Conservation (phyloP, 2,113 vertebrate genomes). For the Prochilodus magdalenae region DNA sequence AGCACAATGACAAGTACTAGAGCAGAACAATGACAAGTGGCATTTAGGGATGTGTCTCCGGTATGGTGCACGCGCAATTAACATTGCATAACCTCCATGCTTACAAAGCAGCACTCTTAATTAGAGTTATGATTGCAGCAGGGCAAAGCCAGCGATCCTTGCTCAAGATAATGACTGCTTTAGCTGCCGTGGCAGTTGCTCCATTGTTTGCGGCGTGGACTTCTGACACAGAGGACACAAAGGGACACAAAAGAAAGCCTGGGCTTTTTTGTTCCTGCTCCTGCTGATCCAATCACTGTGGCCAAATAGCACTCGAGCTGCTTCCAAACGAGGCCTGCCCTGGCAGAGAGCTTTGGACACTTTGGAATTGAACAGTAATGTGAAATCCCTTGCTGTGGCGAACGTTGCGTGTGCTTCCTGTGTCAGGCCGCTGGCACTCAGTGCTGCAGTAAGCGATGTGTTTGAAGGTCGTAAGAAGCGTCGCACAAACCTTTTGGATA, state of each 20-base stretch:
- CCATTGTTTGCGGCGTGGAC: slow-evolving; percentile 70
- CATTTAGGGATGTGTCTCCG: slow-evolving; percentile 66
- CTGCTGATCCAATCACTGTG: slow-evolving; percentile 70
- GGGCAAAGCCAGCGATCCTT: slow-evolving; percentile 72
- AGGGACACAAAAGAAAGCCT: slow-evolving; percentile 69
- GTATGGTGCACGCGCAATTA: slow-evolving; percentile 67
- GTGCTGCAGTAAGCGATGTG: neutral
- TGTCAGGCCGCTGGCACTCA: slow-evolving; percentile 16
- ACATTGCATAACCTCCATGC: slow-evolving; percentile 75
- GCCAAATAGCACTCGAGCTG: slow-evolving; percentile 71
- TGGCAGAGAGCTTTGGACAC: slow-evolving; percentile 7
- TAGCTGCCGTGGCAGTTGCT: slow-evolving; percentile 60
- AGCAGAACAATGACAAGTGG: slow-evolving; percentile 63
- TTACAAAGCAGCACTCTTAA: slow-evolving; percentile 80
- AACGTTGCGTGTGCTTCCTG: neutral
- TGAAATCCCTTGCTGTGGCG: slow-evolving; percentile 47
- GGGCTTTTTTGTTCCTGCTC: slow-evolving; percentile 71
- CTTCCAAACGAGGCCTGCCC: slow-evolving; percentile 58
- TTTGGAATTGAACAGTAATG: slow-evolving; percentile 58
- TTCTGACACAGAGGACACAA: slow-evolving; percentile 76
- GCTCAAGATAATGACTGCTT: slow-evolving; percentile 70
- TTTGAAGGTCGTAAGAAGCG: neutral
- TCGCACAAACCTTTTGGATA: neutral
- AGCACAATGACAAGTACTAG: slow-evolving; percentile 46
- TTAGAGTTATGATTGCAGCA: slow-evolving; percentile 77